Percentiles rank a stretch among this genome's conserved stretches.
Evolutionary conservation across 2,888 invertebrate species (phyloP).

Genomic region (Lithodes maja): DNA sequence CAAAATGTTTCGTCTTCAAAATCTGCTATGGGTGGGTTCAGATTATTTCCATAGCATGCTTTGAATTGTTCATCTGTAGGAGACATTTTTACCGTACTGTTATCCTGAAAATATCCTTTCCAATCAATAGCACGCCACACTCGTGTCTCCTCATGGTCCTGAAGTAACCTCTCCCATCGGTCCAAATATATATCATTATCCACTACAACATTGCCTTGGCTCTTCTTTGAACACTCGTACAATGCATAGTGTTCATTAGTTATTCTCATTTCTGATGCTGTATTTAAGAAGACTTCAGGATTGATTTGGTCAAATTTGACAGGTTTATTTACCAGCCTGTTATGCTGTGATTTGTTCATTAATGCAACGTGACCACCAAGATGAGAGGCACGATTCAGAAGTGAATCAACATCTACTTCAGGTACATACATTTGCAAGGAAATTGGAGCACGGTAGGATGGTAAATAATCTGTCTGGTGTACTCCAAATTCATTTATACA

Average conservation of each 20-base stretch:
- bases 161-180: neutral
- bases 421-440: neutral
- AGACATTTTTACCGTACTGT: too few species aligned
- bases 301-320: neutral
- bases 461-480: neutral
- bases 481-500: neutral
- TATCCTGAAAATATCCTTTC: too few species aligned
- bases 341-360: neutral
- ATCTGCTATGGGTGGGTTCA: too few species aligned
- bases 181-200: neutral
- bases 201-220: neutral
- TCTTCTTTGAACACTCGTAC: neutral
- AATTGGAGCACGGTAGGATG: neutral
- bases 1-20: too few species aligned
- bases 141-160: neutral
- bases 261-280: neutral
- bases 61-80: too few species aligned
- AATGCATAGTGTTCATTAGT: neutral
- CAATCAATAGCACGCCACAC: too few species aligned
- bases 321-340: neutral
- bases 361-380: neutral
- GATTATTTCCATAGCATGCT: too few species aligned
- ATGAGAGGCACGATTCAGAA: neutral
- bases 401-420: neutral
- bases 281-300: neutral